phyloP scores from a whole-genome alignment of 1,140 invertebrate species.

The Holcopasites calliopsidis region DNA sequence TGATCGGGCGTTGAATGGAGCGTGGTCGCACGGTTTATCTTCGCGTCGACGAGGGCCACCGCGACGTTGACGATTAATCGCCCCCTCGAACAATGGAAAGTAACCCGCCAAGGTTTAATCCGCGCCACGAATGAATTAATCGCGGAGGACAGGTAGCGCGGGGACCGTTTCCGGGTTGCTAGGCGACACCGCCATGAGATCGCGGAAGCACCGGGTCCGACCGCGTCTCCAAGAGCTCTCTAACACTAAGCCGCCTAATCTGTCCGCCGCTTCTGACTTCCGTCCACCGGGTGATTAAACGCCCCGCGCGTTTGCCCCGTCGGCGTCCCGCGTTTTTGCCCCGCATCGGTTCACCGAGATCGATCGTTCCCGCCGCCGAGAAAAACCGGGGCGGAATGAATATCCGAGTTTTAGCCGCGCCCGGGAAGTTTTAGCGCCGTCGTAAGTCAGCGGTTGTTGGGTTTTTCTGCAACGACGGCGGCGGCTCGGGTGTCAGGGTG shows the following conservation, averaged over 20 bases:
- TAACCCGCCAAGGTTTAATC: constrained; percentile 61
- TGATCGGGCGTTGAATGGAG: constrained; percentile 7
- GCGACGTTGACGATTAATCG: constrained; percentile 58
- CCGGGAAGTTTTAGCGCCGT: neutral
- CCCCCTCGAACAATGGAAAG: constrained; percentile 58
- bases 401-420: constrained; percentile 5
- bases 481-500: neutral
- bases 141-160: constrained; percentile 39
- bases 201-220: constrained; percentile 35
- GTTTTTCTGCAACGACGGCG: neutral
- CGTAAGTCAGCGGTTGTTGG: constrained; percentile 17
- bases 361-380: neutral
- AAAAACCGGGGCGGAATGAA: constrained; percentile 20
- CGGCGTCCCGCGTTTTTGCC: neutral
- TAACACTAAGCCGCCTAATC: constrained; percentile 57
- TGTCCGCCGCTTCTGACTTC: constrained; percentile 41
- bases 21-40: constrained; percentile 11
- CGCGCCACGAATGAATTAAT: constrained; percentile 62
- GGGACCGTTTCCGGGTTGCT: constrained; percentile 51
- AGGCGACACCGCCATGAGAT: constrained; percentile 48
- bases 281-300: constrained; percentile 52
- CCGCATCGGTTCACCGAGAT: neutral
- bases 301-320: neutral
- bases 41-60: neutral
- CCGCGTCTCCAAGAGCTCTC: constrained; percentile 46